Evolutionary conservation across 2,113 vertebrate species (phyloP), one percentile per base, ranked within the genome.

Genomic region (Oryzias javanicus): DNA sequence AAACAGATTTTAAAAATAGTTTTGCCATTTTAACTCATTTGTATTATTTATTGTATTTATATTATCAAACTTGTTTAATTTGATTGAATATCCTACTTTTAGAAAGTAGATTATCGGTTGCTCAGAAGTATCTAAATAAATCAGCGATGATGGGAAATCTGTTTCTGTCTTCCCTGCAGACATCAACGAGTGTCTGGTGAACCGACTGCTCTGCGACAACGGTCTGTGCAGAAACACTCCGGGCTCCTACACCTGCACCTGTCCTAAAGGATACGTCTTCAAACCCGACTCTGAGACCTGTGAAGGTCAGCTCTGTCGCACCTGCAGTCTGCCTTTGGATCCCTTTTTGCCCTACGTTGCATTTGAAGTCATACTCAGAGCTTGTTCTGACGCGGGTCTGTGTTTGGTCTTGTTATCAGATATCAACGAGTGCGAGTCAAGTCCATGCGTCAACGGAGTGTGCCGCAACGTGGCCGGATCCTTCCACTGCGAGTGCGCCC

Each of bases 191-290:
- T 99, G 96, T 73, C 74, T 94, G 3, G 94, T 96, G 52, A 98
- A 98, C 53, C 92, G 95, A 14, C 81, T 98, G 79, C 92, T 99
- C 27, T 99, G 97, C 48, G 97, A 99, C 84, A 98, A 98, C 0
- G 97, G 97, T 0, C 83, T 96, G 70, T 98, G 97, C 81, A 92
- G 97, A 68, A 98, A 99, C 90, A 98, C 96, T 0, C 97, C 97
- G 0, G 97, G 97, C 56, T 98, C 96, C 72, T 98, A 96, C 90
- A 94, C 94, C 41, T 98, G 97, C 86, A 95, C 94, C 8, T 98
- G 97, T 74, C 97, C 97, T 6, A 95, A 95, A 55, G 97, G 97
- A 19, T 99, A 93, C 4, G 87, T 97, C 80, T 98, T 98, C 89
- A 94, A 94, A 76, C 91, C 93, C 0, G 96, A 98, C 48, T 97